Conservation (phyloP, 2,888 invertebrate genomes). For the Didymodactylos carnosus region DNA sequence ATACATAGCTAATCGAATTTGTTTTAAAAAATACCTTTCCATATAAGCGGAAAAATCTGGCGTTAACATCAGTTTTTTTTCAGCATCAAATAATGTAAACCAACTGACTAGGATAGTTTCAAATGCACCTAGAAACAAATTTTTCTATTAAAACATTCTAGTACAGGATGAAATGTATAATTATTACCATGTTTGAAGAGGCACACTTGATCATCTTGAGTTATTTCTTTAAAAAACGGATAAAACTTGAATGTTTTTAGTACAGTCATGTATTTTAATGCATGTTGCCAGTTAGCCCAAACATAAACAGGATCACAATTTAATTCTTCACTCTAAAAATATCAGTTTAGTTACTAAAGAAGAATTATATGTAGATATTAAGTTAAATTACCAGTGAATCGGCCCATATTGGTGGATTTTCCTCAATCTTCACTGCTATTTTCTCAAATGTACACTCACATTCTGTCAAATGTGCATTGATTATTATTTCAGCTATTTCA, state of each 20-base stretch:
- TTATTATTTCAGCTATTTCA: background rate
- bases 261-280: background rate
- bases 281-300: background rate
- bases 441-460: constrained; percentile 11
- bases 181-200: constrained; percentile 26
- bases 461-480: constrained; percentile 1
- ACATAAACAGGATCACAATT: background rate
- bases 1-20: no score
- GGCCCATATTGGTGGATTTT: constrained; percentile 5
- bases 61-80: constrained; percentile 26
- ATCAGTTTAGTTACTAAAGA: constrained; percentile 16
- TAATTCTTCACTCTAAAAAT: background rate
- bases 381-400: background rate
- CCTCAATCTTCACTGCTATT: constrained; percentile 1
- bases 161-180: no score
- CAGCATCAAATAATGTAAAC: constrained; percentile 25
- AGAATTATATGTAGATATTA: no score
- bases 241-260: constrained; percentile 11
- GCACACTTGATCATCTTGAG: constrained; percentile 31
- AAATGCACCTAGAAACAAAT: constrained; percentile 23
- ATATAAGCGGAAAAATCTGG: constrained; percentile 21
- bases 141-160: background rate
- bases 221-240: constrained; percentile 27
- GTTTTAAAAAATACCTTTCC: constrained; percentile 1
- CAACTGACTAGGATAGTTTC: constrained; percentile 29